phyloP scores from a whole-genome alignment of 2,113 vertebrate species.

The Terrapene triunguis region DNA sequence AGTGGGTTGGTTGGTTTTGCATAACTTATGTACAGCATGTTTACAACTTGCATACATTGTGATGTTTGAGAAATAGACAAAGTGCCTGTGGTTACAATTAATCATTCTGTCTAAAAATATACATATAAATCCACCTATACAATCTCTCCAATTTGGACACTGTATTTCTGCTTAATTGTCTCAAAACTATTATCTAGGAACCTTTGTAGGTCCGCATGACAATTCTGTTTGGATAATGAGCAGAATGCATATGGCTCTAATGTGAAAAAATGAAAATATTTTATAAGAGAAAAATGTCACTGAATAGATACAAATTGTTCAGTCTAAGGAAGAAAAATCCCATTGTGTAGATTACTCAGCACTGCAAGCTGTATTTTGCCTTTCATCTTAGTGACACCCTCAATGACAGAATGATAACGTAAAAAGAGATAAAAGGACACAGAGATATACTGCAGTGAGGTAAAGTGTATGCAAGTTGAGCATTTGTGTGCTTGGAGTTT shows the following conservation, averaged over 20 bases:
- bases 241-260: neutral
- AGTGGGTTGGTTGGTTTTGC: neutral
- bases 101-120: constrained; percentile 30
- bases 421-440: constrained; percentile 51
- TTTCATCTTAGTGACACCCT: constrained; percentile 61
- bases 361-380: neutral
- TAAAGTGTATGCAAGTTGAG: constrained; percentile 14
- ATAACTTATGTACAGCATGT: neutral
- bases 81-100: neutral
- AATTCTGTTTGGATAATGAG: neutral
- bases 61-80: neutral
- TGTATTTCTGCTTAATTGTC: constrained; percentile 5
- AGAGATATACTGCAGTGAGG: constrained; percentile 2
- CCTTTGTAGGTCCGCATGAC: neutral
- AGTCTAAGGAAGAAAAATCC: constrained; percentile 5
- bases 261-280: constrained; percentile 21
- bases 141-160: constrained; percentile 11
- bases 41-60: neutral
- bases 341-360: constrained; percentile 46
- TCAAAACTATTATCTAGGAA: constrained; percentile 23
- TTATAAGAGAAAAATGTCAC: constrained; percentile 41
- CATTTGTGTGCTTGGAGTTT: neutral
- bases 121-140: neutral
- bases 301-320: neutral
- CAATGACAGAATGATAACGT: constrained; percentile 48